Conservation (phyloP, 2,113 vertebrate species). For the Sturnira hondurensis region DNA sequence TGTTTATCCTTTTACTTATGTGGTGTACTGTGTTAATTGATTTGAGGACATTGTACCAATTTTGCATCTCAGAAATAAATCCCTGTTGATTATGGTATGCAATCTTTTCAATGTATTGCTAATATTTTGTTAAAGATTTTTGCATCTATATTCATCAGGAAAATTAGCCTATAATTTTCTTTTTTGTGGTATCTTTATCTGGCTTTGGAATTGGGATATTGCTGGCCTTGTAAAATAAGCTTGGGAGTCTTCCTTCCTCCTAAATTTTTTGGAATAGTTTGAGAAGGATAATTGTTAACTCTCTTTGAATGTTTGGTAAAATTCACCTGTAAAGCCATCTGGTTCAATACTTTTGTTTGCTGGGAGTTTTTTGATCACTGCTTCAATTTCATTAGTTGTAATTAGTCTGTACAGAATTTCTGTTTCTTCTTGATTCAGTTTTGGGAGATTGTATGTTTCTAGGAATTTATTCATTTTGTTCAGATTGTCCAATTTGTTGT, state of each 20-base stretch:
- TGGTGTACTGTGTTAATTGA: background rate
- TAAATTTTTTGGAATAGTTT: background rate
- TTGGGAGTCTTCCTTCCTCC: background rate
- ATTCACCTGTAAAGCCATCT: background rate
- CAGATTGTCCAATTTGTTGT: background rate
- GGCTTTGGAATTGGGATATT: background rate
- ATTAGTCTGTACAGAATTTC: background rate
- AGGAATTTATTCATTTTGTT: background rate
- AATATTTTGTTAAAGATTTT: background rate
- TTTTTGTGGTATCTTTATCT: background rate
- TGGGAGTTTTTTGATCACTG: background rate
- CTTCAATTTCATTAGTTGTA: background rate
- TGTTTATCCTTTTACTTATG: background rate
- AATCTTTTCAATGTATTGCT: background rate
- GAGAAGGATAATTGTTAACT: background rate
- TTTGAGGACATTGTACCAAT: background rate
- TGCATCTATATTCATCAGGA: background rate
- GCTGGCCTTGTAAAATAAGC: background rate
- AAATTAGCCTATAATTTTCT: background rate
- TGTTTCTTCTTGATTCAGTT: background rate
- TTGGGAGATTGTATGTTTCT: background rate
- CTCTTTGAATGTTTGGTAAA: background rate
- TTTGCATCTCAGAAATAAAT: background rate
- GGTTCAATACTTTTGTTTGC: background rate
- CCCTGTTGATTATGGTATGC: background rate